These are phyloP conservation scores for Echiichthys vipera DNA, from an alignment of 2,797 vertebrate genomes.

Conservation along the genomic window DNA sequence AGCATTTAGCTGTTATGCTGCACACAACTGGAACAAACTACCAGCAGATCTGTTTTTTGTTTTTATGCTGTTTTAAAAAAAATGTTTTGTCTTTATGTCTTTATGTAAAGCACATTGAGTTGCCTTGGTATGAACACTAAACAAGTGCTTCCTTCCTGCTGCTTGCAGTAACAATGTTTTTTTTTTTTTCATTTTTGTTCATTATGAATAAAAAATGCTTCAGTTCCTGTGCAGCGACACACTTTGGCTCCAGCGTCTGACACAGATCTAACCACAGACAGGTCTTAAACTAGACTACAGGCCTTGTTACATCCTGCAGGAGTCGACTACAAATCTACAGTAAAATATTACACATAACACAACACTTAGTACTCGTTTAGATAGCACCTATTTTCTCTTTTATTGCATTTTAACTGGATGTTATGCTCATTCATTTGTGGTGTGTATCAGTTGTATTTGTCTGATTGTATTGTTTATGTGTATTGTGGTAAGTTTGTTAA, in stretches of 20 bases:
- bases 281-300: not conserved
- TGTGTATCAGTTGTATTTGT: too few species aligned
- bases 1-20: too few species aligned
- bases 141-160: constrained; percentile 1
- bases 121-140: not conserved
- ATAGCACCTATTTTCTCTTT: too few species aligned
- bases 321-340: not conserved
- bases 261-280: not conserved
- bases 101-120: not conserved
- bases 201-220: not conserved
- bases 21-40: too few species aligned
- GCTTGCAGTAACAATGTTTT: not conserved
- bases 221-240: not conserved
- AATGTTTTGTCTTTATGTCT: too few species aligned
- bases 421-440: too few species aligned
- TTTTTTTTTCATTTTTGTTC: not conserved
- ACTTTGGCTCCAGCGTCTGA: not conserved
- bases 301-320: not conserved
- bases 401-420: too few species aligned
- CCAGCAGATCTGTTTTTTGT: too few species aligned
- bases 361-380: too few species aligned
- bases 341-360: too few species aligned
- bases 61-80: too few species aligned
- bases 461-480: too few species aligned
- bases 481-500: not conserved